Evolutionary conservation across 2,113 vertebrate species (phyloP), one percentile per base, ranked within the genome.

Genomic region (Xiphias gladius): DNA sequence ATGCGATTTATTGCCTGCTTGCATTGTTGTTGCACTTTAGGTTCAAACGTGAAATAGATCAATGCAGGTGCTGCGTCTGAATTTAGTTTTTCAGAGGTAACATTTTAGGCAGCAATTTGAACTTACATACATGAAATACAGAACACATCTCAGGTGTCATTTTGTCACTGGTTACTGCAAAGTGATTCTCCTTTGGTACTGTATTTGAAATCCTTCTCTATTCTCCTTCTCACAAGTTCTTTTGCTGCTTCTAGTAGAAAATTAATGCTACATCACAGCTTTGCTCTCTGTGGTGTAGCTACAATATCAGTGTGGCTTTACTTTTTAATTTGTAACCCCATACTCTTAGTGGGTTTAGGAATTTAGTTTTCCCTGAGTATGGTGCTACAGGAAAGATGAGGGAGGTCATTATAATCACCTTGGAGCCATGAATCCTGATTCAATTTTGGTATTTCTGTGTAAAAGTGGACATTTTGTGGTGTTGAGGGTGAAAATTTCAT

Each of bases 1-100:
- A 84, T 32, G 37, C 5, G 16, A 74, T 83, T 74, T 78, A 65
- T 43, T 16, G 16, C 50, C 65, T 13, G 58, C 50, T 41, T 74
- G 71, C 37, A 20, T 8, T 59, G 72, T 72, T 54, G 62, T 32
- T 62, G 46, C n/a, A 72, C 28, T 69, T 65, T 9, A 54, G 57
- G 54, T 35, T 71, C 50, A 50, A 20, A 4, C 17, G 32, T 54
- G 66, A 76, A 72, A 72, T 1, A 11, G 41, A 81, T 81, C 54
- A 46, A 58, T 61, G 52, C 7, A 13, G 19, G 30, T 4, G 66
- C 35, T 24, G n/a, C 9, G 0, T 37, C 11, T 63, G 55, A 63
- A 19, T 54, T 10, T 35, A 52, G 22, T 11, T 50, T 79, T 63
- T n/a, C 12, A 39, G 48, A 69, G 8, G 57, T 11, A 61, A 50